Conservation (phyloP, 2,113 vertebrate genomes). For the Rhynchomys soricoides region DNA sequence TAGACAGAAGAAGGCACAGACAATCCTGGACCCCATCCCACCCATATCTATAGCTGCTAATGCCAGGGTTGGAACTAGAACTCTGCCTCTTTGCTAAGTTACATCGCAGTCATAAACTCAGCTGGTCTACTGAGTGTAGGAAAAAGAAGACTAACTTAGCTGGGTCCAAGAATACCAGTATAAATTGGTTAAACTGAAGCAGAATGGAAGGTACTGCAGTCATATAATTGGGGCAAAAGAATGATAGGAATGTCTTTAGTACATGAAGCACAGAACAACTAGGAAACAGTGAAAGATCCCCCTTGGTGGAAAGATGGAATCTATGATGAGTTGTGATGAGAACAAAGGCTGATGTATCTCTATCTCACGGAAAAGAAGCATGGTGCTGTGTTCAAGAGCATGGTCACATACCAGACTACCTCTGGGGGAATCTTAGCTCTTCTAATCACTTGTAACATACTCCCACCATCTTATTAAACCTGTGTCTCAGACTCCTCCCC, state of each 20-base stretch:
- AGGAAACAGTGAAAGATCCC: background rate
- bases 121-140: background rate
- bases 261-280: conserved; percentile 32
- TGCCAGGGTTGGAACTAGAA: background rate
- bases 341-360: background rate
- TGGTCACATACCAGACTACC: background rate
- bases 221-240: background rate
- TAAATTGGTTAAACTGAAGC: conserved; percentile 21
- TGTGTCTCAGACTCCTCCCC: conserved; percentile 5
- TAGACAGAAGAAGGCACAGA: background rate
- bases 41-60: background rate
- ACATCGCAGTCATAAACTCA: background rate
- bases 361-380: background rate
- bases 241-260: background rate
- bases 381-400: background rate
- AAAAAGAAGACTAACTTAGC: background rate
- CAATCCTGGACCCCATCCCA: background rate
- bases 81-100: conserved; percentile 19
- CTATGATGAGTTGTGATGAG: background rate
- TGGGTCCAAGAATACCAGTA: background rate
- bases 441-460: background rate
- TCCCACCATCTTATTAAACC: background rate
- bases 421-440: background rate
- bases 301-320: background rate
- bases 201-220: background rate